Conservation (phyloP, 2,113 vertebrate genomes). For the Anthoscopus minutus region DNA sequence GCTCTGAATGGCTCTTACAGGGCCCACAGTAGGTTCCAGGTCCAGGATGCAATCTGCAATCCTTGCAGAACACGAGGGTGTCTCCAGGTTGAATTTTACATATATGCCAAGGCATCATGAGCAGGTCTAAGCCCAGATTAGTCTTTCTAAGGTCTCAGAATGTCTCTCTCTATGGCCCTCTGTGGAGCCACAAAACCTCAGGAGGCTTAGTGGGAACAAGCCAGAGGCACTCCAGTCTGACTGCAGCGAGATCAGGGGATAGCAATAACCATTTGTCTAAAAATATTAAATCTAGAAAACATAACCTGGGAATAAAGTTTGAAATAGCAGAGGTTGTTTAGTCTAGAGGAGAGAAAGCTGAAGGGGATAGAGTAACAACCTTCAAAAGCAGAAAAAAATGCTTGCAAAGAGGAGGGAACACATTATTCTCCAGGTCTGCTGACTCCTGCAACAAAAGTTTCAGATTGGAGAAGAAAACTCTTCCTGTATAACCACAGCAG, state of each 20-base stretch:
- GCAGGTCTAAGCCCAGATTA: neutral
- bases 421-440: neutral
- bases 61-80: neutral
- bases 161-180: neutral
- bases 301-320: neutral
- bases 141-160: neutral
- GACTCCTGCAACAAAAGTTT: neutral
- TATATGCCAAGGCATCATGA: neutral
- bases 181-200: neutral
- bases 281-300: neutral
- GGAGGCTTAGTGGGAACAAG: neutral
- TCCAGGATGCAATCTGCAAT: neutral
- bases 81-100: neutral
- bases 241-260: neutral
- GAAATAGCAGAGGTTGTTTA: slow-evolving; percentile 30
- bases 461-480: neutral
- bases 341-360: neutral
- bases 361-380: neutral
- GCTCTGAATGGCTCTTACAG: fast-evolving
- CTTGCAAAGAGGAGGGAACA: neutral
- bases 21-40: neutral
- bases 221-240: neutral
- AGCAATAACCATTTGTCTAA: neutral
- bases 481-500: neutral
- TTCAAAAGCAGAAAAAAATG: neutral